A percentile compares a stretch with the other conserved stretches of the same genome.
phyloP scores from a whole-genome alignment of 2,888 invertebrate genomes.

The Stramonita haemastoma region DNA sequence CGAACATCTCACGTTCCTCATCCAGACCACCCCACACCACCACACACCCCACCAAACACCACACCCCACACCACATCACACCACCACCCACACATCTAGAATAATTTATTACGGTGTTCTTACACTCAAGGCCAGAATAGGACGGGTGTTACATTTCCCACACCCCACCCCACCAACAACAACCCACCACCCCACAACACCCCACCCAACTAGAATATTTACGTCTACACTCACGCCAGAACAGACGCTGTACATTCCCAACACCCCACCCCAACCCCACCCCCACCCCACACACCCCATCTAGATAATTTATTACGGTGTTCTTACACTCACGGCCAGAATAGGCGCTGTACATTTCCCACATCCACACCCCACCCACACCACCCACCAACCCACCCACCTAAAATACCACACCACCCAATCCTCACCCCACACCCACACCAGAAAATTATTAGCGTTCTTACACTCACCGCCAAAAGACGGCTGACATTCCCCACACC shows the following conservation, averaged over 20 bases:
- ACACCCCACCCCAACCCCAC: not conserved
- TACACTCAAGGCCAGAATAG: too few relatives aligned
- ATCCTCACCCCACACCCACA: not conserved
- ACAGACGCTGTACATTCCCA: not conserved
- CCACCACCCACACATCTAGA: not conserved
- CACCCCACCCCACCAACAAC: not conserved
- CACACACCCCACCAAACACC: not conserved
- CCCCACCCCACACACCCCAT: not conserved
- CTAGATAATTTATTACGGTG: too few relatives aligned
- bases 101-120: too few relatives aligned
- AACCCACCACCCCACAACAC: not conserved
- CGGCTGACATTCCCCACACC: not conserved
- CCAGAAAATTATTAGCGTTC: too few relatives aligned
- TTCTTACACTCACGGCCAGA: too few relatives aligned
- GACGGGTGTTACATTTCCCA: not conserved
- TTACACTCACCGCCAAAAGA: too few relatives aligned
- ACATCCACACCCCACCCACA: not conserved
- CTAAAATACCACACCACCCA: not conserved
- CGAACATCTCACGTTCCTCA: too few relatives aligned
- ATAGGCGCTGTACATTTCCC: too few relatives aligned
- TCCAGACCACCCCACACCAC: not conserved
- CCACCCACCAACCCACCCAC: not conserved
- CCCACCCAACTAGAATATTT: conserved; percentile 16
- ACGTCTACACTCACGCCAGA: not conserved
- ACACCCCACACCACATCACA: not conserved